These are phyloP conservation scores for Halcyon chelicuti DNA, from an alignment of 2,797 vertebrate genomes.

Conservation along the genomic window DNA sequence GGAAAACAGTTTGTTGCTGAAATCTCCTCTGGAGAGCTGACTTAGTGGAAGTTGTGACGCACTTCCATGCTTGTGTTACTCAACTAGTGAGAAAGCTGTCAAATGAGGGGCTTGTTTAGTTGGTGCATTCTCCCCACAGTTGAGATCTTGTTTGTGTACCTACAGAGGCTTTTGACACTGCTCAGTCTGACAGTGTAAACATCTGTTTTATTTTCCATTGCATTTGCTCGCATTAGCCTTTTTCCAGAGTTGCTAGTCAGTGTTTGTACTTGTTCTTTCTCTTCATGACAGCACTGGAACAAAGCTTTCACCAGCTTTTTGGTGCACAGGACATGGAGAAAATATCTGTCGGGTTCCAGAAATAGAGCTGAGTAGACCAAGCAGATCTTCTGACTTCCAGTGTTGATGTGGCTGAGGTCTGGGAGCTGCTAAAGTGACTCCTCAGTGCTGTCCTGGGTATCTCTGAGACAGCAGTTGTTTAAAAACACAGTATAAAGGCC, in stretches of 20 bases:
- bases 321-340: not conserved
- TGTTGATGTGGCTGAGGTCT: not conserved
- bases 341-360: not conserved
- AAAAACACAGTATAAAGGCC: not conserved
- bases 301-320: not conserved
- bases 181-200: not conserved
- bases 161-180: not conserved
- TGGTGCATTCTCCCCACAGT: fast-evolving
- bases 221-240: not conserved
- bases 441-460: not conserved
- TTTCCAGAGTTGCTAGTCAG: not conserved
- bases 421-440: not conserved
- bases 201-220: not conserved
- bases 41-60: not conserved
- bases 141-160: not conserved
- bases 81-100: not conserved
- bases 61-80: not conserved
- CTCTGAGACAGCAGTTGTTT: not conserved
- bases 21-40: not conserved
- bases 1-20: not conserved
- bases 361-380: not conserved
- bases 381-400: not conserved
- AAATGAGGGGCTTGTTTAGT: fast-evolving
- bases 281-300: not conserved
- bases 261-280: not conserved